phyloP scores from a whole-genome alignment of 2,888 invertebrate genomes.

The Mamestra brassicae region DNA sequence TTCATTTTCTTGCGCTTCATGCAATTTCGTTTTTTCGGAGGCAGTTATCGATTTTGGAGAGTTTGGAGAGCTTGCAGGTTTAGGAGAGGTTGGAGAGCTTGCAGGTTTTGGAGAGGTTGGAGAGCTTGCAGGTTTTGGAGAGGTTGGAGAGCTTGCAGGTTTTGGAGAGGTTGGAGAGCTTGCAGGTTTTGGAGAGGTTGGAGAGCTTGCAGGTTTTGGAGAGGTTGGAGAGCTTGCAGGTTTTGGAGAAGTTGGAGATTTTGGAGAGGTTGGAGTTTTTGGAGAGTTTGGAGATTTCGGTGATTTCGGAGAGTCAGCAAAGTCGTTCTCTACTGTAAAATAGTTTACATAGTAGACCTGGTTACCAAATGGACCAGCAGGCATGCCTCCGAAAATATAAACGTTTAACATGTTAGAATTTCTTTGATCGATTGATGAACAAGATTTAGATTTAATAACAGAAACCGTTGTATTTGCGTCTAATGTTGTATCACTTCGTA shows the following conservation, averaged over 20 bases:
- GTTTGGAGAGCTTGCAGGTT: neutral
- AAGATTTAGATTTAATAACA: constrained; percentile 74
- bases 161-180: constrained; percentile 1
- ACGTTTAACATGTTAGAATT: constrained; percentile 73
- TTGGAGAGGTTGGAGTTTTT: no score
- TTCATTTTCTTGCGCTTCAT: constrained; percentile 51
- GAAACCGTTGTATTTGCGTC: constrained; percentile 58
- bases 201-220: neutral
- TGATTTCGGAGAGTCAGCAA: constrained; percentile 42
- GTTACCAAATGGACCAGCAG: constrained; percentile 69
- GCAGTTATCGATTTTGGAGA: constrained; percentile 8
- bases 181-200: neutral
- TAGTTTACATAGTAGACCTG: constrained; percentile 82
- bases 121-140: constrained; percentile 3
- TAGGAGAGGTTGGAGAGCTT: neutral
- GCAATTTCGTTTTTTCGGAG: constrained; percentile 58
- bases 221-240: constrained; percentile 15
- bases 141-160: constrained; percentile 3
- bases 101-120: neutral
- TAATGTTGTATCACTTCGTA: constrained; percentile 72
- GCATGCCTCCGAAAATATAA: constrained; percentile 78
- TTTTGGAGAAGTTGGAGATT: constrained; percentile 1
- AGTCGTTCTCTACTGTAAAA: constrained; percentile 79
- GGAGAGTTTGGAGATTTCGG: neutral
- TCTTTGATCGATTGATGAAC: constrained; percentile 67